Percentiles rank a stretch among this genome's conserved stretches.
phyloP scores from a whole-genome alignment of 2,888 invertebrate species.

The Nomada goodeniana region DNA sequence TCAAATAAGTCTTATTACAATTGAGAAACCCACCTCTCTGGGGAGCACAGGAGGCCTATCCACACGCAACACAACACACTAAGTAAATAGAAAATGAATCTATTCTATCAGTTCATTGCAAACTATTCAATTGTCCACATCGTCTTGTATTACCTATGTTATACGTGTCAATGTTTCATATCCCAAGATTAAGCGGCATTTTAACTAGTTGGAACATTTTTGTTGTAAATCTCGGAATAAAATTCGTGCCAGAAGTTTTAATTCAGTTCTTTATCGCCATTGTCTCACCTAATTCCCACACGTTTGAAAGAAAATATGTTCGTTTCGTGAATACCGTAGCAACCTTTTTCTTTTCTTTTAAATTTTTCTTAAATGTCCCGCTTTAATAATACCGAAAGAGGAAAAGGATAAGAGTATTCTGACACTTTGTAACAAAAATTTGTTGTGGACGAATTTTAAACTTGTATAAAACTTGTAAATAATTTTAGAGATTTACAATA shows the following conservation, averaged over 20 bases:
- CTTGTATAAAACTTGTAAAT: conserved; percentile 58
- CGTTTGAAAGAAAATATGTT: conserved; percentile 31
- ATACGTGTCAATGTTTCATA: conserved; percentile 84
- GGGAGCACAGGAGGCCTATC: conserved; percentile 82
- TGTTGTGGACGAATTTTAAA: conserved; percentile 11
- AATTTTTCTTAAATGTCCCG: neutral
- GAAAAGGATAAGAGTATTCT: neutral
- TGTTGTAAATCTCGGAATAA: conserved; percentile 84
- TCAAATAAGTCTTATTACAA: conserved; percentile 76
- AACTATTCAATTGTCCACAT: conserved; percentile 81
- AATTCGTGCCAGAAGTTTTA: conserved; percentile 83
- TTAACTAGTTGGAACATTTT: conserved; percentile 82
- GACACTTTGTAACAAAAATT: conserved; percentile 22
- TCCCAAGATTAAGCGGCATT: conserved; percentile 83
- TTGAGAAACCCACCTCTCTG: conserved; percentile 81
- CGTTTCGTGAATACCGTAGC: neutral
- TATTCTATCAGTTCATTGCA: conserved; percentile 72
- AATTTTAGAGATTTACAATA: conserved; percentile 52
- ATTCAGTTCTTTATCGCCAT: conserved; percentile 74
- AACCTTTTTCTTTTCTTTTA: conserved; percentile 9
- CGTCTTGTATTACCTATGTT: conserved; percentile 84
- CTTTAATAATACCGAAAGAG: neutral
- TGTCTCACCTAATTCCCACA: conserved; percentile 66
- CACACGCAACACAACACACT: conserved; percentile 76
- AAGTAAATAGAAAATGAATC: conserved; percentile 71